Conservation (phyloP, 1,140 invertebrate genomes). For the Nasonia longicornis region DNA sequence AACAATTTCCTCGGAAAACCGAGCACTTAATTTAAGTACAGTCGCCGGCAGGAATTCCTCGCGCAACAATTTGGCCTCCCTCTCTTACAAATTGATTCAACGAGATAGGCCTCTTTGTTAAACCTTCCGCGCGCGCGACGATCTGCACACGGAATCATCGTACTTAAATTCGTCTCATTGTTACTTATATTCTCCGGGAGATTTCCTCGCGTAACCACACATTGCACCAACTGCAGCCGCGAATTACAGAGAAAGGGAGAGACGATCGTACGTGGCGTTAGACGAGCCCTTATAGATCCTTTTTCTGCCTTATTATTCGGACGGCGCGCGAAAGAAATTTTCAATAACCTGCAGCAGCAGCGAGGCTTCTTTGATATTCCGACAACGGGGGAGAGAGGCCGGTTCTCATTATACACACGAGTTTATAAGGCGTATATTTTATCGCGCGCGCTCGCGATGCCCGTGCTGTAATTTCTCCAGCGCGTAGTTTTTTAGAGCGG, state of each 20-base stretch:
- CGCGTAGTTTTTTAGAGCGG: background rate
- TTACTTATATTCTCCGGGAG: background rate
- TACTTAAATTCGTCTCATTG: conserved; percentile 30
- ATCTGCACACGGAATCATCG: conserved; percentile 15
- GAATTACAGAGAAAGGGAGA: conserved; percentile 35
- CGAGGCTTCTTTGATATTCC: conserved; percentile 13
- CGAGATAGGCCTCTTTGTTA: conserved; percentile 18
- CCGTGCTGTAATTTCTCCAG: conserved; percentile 13
- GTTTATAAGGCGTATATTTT: conserved; percentile 31
- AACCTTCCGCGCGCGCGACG: background rate
- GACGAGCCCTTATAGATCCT: background rate
- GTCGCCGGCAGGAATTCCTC: background rate
- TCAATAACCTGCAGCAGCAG: conserved; percentile 22
- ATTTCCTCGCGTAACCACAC: background rate
- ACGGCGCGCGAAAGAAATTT: conserved; percentile 10
- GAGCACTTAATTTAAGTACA: conserved; percentile 13
- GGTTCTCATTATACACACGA: conserved; percentile 21
- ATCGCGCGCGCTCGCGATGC: background rate
- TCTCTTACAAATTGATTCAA: conserved; percentile 29
- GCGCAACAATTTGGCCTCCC: conserved; percentile 19
- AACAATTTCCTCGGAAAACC: background rate
- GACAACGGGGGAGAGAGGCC: background rate
- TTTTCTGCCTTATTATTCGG: background rate
- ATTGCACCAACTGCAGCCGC: background rate
- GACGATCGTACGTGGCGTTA: background rate